Evolutionary conservation across 2,888 invertebrate genomes (phyloP).

Genomic region (Drosophila lutescens): DNA sequence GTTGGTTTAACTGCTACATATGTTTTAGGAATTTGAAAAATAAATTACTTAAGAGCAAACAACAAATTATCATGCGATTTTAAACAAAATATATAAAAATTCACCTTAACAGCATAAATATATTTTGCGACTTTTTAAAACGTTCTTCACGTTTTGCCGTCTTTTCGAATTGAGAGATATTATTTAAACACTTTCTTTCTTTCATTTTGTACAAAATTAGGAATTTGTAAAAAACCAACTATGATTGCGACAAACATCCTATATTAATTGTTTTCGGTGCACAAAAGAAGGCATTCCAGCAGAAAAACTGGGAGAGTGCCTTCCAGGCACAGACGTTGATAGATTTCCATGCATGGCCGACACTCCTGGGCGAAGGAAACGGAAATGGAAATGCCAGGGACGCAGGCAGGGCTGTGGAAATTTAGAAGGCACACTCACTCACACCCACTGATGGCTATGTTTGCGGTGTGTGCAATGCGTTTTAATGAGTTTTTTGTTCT

Average conservation of each 20-base stretch:
- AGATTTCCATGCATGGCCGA: conserved; percentile 60
- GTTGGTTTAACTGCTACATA: too few species aligned
- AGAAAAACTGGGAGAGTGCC: conserved; percentile 23
- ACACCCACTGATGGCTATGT: conserved; percentile 40
- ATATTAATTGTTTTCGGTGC: conserved; percentile 7
- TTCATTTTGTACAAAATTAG: too few species aligned
- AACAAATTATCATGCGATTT: too few species aligned
- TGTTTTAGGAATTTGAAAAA: too few species aligned
- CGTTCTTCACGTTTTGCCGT: too few species aligned
- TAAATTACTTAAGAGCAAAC: too few species aligned
- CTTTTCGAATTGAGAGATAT: too few species aligned
- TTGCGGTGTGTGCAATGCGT: conserved; percentile 55
- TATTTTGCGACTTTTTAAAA: too few species aligned
- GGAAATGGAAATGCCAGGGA: conserved; percentile 27
- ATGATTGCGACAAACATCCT: not conserved
- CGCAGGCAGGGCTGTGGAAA: conserved; percentile 4
- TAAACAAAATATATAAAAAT: too few species aligned
- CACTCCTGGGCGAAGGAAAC: conserved; percentile 31
- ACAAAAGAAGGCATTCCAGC: conserved; percentile 13
- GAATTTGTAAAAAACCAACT: too few species aligned
- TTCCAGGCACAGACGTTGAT: conserved; percentile 67
- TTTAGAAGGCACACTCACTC: conserved; percentile 37
- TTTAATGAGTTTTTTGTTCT: conserved; percentile 73
- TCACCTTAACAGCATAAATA: too few species aligned
- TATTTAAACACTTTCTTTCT: too few species aligned